Base-by-base conservation (phyloP, 2,113 vertebrate genomes). In the Sterrhoptilus dennistouni region DNA sequence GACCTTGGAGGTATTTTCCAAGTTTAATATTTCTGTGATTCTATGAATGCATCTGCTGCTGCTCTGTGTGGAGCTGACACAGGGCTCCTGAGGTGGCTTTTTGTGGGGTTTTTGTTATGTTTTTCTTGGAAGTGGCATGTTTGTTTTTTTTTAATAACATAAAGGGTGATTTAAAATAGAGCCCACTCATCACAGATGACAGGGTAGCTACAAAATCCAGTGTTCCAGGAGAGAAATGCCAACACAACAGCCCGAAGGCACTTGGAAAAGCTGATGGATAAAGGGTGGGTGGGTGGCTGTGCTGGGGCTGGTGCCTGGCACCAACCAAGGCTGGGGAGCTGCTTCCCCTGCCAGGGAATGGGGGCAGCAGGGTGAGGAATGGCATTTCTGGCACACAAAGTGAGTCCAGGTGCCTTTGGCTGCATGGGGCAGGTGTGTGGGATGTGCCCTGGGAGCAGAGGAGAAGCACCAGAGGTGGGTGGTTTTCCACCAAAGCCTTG, bases 391-490 rank as follows among this genome's bases (percentile, higher is more conserved):
- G 70, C 83, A 5, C 3, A 1, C 42, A 11, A 36, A 8, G 13
- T 0, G 4, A 36, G 49, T 4, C 59, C 31, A 2, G 44, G 33
- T 28, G 69, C 54, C 54, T 45, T 8, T 27, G 71, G 77, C 56
- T 14, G 33, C 19, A 1, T 7, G 2, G 65, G 57, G 12, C 0
- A 1, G 64, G 18, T 8, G 47, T 8, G 59, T 1, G 14, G 76
- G 81, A 9, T 14, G 49, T 12, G 61, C 14, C 0, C 13, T 12
- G 47, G n/a, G 56, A 54, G 78, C 57, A 47, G 60, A 21, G 57
- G 9, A 52, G n/a, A 18, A 16, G 35, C 76, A 45, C 0, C 5
- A 52, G 40, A 23, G 0, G 18, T 0, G 18, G 12, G 3, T 16
- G 69, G 11, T 31, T 31, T 72, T 36, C 38, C 64, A 36, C 33